A percentile compares a stretch with the other conserved stretches of the same genome.
These are phyloP conservation scores for Acholoe squamosa DNA, from an alignment of 2,888 invertebrate species.

Conservation along the genomic window DNA sequence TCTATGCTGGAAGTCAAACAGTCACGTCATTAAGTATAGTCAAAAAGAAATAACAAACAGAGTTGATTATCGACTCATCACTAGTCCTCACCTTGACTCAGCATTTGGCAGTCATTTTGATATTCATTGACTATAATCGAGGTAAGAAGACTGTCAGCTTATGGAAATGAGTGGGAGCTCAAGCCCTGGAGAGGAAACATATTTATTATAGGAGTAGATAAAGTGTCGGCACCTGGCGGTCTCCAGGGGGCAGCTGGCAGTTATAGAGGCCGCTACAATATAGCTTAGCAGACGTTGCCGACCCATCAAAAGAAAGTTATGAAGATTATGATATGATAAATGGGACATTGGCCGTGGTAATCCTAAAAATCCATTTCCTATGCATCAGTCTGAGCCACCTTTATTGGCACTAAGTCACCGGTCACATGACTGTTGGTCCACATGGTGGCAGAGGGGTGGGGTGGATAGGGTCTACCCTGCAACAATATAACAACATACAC, in stretches of 20 bases:
- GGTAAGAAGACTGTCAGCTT: slow-evolving; percentile 18
- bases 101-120: background rate
- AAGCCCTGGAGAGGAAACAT: background rate
- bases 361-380: slow-evolving; percentile 54
- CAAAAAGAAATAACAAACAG: too few relatives aligned
- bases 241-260: background rate
- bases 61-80: too few relatives aligned
- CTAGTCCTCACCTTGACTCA: too few relatives aligned
- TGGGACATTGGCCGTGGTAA: slow-evolving; percentile 40
- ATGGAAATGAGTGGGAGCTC: slow-evolving; percentile 12
- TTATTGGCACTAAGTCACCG: slow-evolving; percentile 54
- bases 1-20: too few relatives aligned
- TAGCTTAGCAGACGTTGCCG: slow-evolving; percentile 35
- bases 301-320: slow-evolving; percentile 55
- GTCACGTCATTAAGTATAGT: too few relatives aligned
- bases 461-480: background rate
- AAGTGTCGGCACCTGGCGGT: background rate
- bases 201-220: slow-evolving; percentile 6
- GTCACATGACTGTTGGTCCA: background rate
- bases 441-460: background rate
- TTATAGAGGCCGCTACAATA: slow-evolving; percentile 30
- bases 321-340: slow-evolving; percentile 56
- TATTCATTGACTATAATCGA: slow-evolving; percentile 10
- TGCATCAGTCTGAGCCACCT: slow-evolving; percentile 60
- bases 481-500: too few relatives aligned